Evolutionary conservation across 2,888 invertebrate species (phyloP), one percentile per base, ranked within the genome.

Genomic region (Iselma pallidipennis): DNA sequence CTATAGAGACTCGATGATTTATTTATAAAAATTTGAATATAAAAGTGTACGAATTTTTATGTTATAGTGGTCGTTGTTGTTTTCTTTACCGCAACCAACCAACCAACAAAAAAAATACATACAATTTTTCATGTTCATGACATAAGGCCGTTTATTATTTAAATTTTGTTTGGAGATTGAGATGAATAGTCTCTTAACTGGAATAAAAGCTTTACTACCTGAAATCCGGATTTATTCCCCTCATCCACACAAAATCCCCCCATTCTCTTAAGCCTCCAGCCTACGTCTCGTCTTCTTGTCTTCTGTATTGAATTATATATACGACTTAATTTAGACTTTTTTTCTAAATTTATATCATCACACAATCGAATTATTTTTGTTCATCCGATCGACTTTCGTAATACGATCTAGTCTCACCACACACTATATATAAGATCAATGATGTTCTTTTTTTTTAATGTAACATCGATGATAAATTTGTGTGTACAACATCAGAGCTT

Each of bases 161-260:
- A 60, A 55, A 55, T 60, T 26, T 51, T 26, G 59, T 60, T 49
- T 51, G 28, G 29, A 37, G 52, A 58, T 58, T 53, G 60, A 51
- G 45, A 60, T 42, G 60, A 60, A 60, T 50, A 55, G 60, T 55
- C 55, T 60, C 55, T 59, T 55, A 59, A 55, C 55, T 48, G 55
- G 50, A 60, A 55, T 60, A 60, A 55, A 51, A 50, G 55, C 59
- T 55, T 55, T 50, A 58, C 50, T 52, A 62, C 54, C 51, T 58
- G 19, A 9, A 57, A 50, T 58, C 49, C 58, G 62, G 58, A 62
- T 62, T 58, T 58, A 55, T 58, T 58, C 37, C 45, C 57, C 31
- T 23, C 31, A 45, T 55, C 31, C 21, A 45, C 4, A 45, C 42
- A 33, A 33, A 58, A 28, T 55, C 29, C 28, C 14, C 48, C 51